A percentile compares a stretch with the other conserved stretches of the same genome.
Conservation (phyloP, 1,140 invertebrate genomes). For the Lutraria rhynchaena region DNA sequence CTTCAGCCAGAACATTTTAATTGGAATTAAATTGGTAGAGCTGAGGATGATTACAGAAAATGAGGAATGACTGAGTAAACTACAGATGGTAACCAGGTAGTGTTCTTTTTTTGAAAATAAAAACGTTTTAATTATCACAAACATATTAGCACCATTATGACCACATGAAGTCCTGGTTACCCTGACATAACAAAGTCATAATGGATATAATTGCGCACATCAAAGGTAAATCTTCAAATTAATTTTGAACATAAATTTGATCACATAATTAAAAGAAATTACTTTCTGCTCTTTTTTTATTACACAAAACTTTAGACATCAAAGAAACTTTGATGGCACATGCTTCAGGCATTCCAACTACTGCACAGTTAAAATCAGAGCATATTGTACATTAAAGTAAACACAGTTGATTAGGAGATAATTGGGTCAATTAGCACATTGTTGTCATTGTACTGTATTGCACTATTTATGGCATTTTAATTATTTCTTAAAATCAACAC, state of each 20-base stretch:
- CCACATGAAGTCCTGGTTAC: too few species aligned
- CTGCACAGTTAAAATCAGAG: background rate
- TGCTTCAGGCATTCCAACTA: background rate
- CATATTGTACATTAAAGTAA: background rate
- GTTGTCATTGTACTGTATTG: background rate
- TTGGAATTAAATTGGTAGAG: too few species aligned
- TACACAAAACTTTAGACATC: slow-evolving; percentile 5
- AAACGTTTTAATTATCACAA: too few species aligned
- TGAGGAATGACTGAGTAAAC: too few species aligned
- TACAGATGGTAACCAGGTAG: too few species aligned
- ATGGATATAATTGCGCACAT: background rate
- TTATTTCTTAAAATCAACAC: too few species aligned
- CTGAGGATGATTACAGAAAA: too few species aligned
- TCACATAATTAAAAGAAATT: slow-evolving; percentile 6
- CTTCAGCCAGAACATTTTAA: too few species aligned
- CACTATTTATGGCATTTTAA: background rate
- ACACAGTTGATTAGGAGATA: background rate
- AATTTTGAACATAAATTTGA: background rate
- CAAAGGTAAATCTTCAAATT: slow-evolving; percentile 12
- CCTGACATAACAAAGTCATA: too few species aligned
- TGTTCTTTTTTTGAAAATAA: too few species aligned
- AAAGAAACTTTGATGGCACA: background rate
- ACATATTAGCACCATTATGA: too few species aligned
- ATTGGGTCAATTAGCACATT: background rate
- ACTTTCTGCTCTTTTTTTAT: background rate